phyloP scores from a whole-genome alignment of 1,140 invertebrate genomes.

The Plectus sambesii region DNA sequence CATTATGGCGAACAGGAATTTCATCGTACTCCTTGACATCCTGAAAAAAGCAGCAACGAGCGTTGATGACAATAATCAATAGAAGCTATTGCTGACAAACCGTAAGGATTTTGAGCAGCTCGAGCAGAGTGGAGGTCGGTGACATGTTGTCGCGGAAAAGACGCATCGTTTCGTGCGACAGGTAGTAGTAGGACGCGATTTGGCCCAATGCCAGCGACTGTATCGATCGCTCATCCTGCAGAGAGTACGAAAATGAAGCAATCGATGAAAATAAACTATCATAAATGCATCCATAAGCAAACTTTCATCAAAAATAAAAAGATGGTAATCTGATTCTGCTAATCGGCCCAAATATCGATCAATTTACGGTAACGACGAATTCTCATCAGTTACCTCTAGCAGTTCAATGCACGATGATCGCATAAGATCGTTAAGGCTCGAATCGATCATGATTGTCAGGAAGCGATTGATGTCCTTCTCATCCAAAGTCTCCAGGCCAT shows the following conservation, averaged over 20 bases:
- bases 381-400: conserved; percentile 49
- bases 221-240: conserved; percentile 23
- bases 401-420: conserved; percentile 63
- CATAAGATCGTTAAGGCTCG: conserved; percentile 59
- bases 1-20: conserved; percentile 92
- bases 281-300: background rate
- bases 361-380: background rate
- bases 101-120: conserved; percentile 68
- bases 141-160: conserved; percentile 64
- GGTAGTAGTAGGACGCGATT: conserved; percentile 91
- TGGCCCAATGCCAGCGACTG: conserved; percentile 72
- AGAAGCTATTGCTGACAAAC: conserved; percentile 33
- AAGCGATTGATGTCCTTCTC: conserved; percentile 58
- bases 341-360: conserved; percentile 46
- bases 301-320: no score
- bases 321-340: conserved; percentile 87
- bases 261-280: background rate
- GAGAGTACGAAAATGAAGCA: conserved; percentile 11
- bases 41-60: conserved; percentile 35
- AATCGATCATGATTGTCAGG: conserved; percentile 61
- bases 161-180: conserved; percentile 79
- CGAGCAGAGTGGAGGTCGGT: conserved; percentile 55
- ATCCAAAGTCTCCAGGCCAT: conserved; percentile 67
- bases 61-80: background rate
- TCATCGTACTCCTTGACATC: conserved; percentile 80